Evolutionary conservation across 2,888 invertebrate genomes (phyloP).

Genomic region (Sinhomidia bicolor): DNA sequence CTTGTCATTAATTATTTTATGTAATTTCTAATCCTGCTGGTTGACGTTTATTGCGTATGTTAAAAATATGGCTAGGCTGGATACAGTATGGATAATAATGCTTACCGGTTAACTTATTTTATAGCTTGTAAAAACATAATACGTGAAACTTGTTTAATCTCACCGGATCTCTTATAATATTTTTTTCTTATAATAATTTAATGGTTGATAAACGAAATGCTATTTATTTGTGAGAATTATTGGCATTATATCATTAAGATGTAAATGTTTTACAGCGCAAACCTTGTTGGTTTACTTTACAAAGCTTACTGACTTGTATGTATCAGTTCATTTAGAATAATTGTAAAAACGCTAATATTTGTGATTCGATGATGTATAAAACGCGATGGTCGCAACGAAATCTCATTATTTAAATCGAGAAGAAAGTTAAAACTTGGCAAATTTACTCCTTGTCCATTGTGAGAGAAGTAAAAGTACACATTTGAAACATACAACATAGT

Average conservation of each 20-base stretch:
- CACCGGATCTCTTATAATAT: slow-evolving; percentile 59
- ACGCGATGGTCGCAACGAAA: not conserved
- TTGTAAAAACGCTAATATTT: not conserved
- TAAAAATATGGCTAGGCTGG: no score
- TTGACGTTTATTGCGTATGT: not conserved
- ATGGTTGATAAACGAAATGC: not conserved
- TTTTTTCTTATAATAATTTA: not conserved
- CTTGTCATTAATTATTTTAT: no score
- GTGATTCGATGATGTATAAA: not conserved
- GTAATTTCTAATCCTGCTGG: not conserved
- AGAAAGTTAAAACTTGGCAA: not conserved
- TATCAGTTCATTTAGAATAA: not conserved
- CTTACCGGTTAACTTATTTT: slow-evolving; percentile 34
- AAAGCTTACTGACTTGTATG: not conserved
- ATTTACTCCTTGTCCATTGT: not conserved
- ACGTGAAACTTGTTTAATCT: slow-evolving; percentile 47
- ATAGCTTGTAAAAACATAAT: slow-evolving; percentile 12
- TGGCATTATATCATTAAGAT: not conserved
- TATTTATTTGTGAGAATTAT: not conserved
- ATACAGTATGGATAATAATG: not conserved
- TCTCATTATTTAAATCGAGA: not conserved
- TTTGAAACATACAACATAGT: slow-evolving; percentile 19
- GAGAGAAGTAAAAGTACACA: not conserved
- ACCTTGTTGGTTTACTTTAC: not conserved
- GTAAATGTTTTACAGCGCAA: not conserved